Evolutionary conservation across 2,888 invertebrate genomes (phyloP), one percentile per base, ranked within the genome.

Genomic region (Tineola bisselliella): DNA sequence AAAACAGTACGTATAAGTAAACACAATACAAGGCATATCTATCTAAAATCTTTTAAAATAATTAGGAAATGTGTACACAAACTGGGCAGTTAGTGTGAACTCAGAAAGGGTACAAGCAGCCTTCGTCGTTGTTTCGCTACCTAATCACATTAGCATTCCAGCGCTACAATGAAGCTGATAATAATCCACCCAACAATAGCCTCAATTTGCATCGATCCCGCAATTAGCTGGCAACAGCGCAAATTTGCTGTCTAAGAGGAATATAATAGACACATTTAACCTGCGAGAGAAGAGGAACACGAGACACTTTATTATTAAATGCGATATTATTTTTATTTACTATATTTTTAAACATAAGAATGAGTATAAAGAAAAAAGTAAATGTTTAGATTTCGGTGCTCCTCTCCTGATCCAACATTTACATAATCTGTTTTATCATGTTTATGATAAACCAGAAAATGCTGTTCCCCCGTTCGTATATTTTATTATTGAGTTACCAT

Each of bases 161-260:
- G 25, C 25, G 18, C 18, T 56, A 58, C 58, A 58, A 8, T 19
- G 31, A 12, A 33, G 58, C 33, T 15, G 58, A 58, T 58, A 33
- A 58, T 58, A 58, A 15, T 58, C 33, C 33, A 15, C 65, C 64
- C 65, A 68, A 74, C 72, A 74, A 76, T 70, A 72, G 67, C 69
- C 69, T 69, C 68, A 70, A 75, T 75, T 75, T 69, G 69, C 69
- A 70, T 69, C 68, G 64, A 64, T 63, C 58, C 61, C 10, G 38
- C 38, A 38, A 17, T 48, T 48, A 48, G 15, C 48, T 17, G 17
- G 48, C n/a, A 13, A 48, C 48, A 48, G 48, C 48, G 48, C 17
- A 48, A 48, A 48, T n/a, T 48, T n/a, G 15, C 48, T n/a, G 48
- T 15, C 48, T 48, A 15, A 48, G 48, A 44, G 44, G 5, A 44